Conservation (phyloP, 2,888 invertebrate genomes). For the Noctua janthe region DNA sequence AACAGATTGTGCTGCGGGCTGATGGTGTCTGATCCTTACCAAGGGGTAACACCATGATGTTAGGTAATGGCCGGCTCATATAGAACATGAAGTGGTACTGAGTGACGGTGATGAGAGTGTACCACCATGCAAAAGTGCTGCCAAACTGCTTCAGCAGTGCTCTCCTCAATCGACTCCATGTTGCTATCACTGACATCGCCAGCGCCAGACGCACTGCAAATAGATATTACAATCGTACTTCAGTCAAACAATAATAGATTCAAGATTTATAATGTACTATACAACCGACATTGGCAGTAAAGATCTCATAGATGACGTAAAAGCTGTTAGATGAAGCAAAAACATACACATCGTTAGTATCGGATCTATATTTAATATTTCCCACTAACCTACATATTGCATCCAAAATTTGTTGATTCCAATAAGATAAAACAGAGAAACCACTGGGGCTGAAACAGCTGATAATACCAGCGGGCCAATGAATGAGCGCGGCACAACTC, state of each 20-base stretch:
- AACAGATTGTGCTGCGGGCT: background rate
- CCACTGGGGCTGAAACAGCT: constrained; percentile 94
- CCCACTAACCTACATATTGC: constrained; percentile 95
- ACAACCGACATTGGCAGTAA: constrained; percentile 8
- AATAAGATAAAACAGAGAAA: constrained; percentile 92
- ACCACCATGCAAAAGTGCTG: constrained; percentile 94
- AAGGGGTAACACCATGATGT: constrained; percentile 97
- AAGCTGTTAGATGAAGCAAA: constrained; percentile 40
- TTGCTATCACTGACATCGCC: constrained; percentile 93
- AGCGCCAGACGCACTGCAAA: constrained; percentile 95
- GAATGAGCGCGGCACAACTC: constrained; percentile 99
- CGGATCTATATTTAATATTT: constrained; percentile 44
- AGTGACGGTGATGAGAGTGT: constrained; percentile 95
- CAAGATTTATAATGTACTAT: constrained; percentile 1
- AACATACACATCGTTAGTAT: constrained; percentile 29
- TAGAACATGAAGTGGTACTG: constrained; percentile 99
- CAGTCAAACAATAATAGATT: constrained; percentile 35
- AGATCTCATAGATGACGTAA: constrained; percentile 29
- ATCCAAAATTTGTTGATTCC: constrained; percentile 95
- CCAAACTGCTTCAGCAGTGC: constrained; percentile 95
- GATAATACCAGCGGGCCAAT: constrained; percentile 97
- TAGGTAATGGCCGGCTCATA: constrained; percentile 97
- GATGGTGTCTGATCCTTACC: constrained; percentile 90
- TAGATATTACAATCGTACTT: constrained; percentile 15
- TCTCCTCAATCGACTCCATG: constrained; percentile 94